Base-by-base conservation (phyloP, 1,140 invertebrate genomes). In the Bombus ignitus region DNA sequence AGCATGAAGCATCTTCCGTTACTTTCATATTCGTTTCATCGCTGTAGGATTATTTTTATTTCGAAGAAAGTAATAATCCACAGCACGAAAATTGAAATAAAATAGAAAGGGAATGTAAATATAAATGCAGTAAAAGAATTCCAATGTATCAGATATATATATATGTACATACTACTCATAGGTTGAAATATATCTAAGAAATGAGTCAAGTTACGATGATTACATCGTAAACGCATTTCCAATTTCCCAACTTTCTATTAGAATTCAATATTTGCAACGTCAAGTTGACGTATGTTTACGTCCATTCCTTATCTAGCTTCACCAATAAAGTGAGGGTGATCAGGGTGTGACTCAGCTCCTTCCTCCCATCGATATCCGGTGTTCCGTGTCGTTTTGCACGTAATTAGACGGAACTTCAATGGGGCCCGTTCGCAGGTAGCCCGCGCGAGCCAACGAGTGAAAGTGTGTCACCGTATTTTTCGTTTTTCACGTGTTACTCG, bases 381-480 rank as follows among this genome's bases (percentile, higher is more conserved):
- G 57, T 15, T 47, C 32, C 32, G 37, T 25, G 32, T 62, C 59
- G 62, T 53, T 83, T 44, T 35, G 22, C 74, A 35, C 35, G 53
- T 35, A 77, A 75, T 79, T 83, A 87, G 74, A 70, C 62, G n/a
- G 74, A 86, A 80, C 65, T 78, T 89, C 75, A 87, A 87, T 78
- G 72, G 72, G 18, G 37, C 28, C 3, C 59, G 57, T 39, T 37
- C 59, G 78, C 82, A 66, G 68, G 47, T 84, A 72, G 62, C 18
- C 37, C 74, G 39, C 65, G 59, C 47, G 57, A 62, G 18, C 66
- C 32, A 35, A 37, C 81, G 57, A 88, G 90, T 91, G 90, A 91
- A 91, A 91, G 90, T 91, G 44, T 91, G 90, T 90, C 90, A 91
- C 84, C 42, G 85, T 76, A 68, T 89, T 87, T 91, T 90, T 91